These are phyloP conservation scores for Myiozetetes cayanensis DNA, from an alignment of 2,113 vertebrate genomes.

Conservation along the genomic window DNA sequence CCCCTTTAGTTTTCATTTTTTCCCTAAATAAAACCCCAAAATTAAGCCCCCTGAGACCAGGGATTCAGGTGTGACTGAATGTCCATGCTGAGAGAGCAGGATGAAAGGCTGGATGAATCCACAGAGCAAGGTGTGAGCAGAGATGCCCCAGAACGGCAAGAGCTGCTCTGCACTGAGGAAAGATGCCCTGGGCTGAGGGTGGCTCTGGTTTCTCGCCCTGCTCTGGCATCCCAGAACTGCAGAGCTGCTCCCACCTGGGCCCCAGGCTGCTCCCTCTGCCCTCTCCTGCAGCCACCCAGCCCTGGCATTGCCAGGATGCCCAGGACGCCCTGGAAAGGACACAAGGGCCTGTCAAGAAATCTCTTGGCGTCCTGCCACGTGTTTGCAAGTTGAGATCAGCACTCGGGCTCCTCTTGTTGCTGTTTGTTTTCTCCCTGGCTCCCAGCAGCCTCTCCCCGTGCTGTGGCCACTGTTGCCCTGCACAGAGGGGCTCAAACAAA, in stretches of 20 bases:
- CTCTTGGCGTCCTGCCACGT: not conserved
- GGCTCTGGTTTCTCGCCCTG: not conserved
- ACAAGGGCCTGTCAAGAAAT: not conserved
- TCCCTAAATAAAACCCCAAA: not conserved
- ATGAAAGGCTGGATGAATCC: not conserved
- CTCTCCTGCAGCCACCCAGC: not conserved
- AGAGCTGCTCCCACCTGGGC: not conserved
- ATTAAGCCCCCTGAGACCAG: not conserved
- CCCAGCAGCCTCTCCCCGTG: not conserved
- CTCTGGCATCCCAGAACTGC: not conserved
- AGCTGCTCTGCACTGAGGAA: not conserved
- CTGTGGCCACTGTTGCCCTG: not conserved
- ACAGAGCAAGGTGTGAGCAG: not conserved
- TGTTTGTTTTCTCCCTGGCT: slow-evolving; percentile 13
- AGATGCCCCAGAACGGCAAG: not conserved
- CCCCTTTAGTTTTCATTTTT: not conserved
- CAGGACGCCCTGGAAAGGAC: not conserved
- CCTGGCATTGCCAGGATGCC: not conserved
- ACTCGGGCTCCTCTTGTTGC: not conserved
- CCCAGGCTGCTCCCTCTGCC: not conserved
- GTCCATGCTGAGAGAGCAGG: not conserved
- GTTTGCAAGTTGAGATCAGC: slow-evolving; percentile 19
- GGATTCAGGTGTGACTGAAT: not conserved
- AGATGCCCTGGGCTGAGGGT: no score
- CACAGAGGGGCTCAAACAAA: not conserved